Conservation (phyloP, 2,888 invertebrate species). For the Chironomus riparius region DNA sequence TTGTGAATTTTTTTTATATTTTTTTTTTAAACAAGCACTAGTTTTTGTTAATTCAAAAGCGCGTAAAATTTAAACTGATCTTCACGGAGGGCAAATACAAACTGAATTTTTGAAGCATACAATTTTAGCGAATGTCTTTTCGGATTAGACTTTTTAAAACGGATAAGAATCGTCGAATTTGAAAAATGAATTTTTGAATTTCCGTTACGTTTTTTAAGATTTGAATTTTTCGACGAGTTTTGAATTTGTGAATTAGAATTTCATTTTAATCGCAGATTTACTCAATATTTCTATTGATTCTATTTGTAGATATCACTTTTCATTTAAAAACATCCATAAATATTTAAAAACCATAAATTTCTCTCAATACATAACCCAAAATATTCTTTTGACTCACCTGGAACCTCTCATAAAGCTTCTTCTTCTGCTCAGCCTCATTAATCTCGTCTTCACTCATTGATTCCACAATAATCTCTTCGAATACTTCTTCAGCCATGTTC, state of each 20-base stretch:
- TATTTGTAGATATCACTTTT: not conserved
- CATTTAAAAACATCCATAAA: not conserved
- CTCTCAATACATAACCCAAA: not conserved
- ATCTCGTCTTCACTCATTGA: too few species aligned
- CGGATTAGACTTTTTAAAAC: not conserved
- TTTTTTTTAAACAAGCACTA: slow-evolving; percentile 13
- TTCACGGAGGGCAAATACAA: not conserved
- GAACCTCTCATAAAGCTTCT: not conserved
- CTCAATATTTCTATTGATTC: not conserved
- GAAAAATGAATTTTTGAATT: not conserved
- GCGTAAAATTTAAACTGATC: not conserved
- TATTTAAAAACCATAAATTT: not conserved
- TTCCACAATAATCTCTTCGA: not conserved
- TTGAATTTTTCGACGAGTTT: not conserved
- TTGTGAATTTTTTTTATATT: not conserved
- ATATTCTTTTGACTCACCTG: not conserved
- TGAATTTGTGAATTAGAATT: not conserved
- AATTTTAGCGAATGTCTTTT: not conserved
- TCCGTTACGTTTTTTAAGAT: not conserved
- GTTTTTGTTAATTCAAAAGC: not conserved
- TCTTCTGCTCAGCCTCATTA: not conserved
- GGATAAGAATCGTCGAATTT: not conserved
- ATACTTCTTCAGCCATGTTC: not conserved
- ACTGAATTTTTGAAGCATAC: not conserved
- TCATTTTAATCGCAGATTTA: not conserved